A percentile compares a stretch with the other conserved stretches of the same genome.
Conservation (phyloP, 2,888 invertebrate species). For the Brachyptera putata region DNA sequence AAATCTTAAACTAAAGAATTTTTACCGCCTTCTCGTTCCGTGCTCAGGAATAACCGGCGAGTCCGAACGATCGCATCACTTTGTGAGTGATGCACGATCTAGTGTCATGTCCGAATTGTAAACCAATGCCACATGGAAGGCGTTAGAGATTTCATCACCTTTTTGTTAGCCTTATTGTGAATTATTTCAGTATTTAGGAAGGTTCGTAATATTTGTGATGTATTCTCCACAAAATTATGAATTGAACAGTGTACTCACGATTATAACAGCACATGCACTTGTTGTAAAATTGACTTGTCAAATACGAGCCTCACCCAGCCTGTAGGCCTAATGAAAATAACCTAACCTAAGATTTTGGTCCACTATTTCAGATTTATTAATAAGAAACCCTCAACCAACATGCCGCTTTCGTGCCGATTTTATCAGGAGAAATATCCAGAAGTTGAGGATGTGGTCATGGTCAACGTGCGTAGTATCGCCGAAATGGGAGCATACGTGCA, state of each 20-base stretch:
- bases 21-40: too few relatives aligned
- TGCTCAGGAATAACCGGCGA: too few relatives aligned
- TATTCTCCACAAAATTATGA: background rate
- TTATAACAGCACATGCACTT: too few relatives aligned
- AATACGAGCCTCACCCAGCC: too few relatives aligned
- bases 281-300: too few relatives aligned
- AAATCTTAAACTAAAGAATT: too few relatives aligned
- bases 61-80: too few relatives aligned
- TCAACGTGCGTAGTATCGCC: constrained; percentile 95
- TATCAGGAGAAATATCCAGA: constrained; percentile 97
- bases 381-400: constrained; percentile 39
- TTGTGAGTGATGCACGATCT: too few relatives aligned
- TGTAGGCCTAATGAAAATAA: too few relatives aligned
- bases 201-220: background rate
- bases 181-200: background rate
- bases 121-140: constrained; percentile 10
- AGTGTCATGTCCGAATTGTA: background rate
- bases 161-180: background rate
- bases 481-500: constrained; percentile 99
- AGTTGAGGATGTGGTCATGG: constrained; percentile 99
- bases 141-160: background rate
- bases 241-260: too few relatives aligned
- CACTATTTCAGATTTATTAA: background rate
- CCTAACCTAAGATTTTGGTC: constrained; percentile 2
- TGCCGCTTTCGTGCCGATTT: constrained; percentile 93